Evolutionary conservation across 2,113 vertebrate genomes (phyloP).

Genomic region (Notarius quadriscutis): DNA sequence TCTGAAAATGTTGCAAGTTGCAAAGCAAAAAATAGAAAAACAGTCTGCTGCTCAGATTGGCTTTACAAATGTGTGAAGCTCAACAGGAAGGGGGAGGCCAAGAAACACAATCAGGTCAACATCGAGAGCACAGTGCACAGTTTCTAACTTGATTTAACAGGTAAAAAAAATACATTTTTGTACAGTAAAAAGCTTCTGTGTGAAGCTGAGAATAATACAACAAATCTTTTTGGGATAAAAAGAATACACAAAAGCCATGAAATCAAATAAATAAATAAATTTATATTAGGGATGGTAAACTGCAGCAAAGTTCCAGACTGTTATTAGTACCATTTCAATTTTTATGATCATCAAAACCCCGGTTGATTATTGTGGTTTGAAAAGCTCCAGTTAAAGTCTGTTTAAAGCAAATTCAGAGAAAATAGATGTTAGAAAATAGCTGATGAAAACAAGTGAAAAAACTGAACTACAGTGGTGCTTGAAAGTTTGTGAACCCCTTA

Average conservation of each 20-base stretch:
- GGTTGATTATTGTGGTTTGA: too few species aligned
- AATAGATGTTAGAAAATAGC: too few species aligned
- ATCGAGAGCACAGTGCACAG: not conserved
- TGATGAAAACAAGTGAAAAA: too few species aligned
- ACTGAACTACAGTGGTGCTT: too few species aligned
- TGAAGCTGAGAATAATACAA: not conserved
- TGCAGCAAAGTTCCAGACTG: too few species aligned
- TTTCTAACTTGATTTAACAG: not conserved
- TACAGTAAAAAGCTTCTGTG: not conserved
- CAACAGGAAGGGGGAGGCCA: not conserved
- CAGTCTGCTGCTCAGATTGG: not conserved
- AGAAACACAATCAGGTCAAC: not conserved
- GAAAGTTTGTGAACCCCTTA: too few species aligned
- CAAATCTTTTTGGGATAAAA: not conserved
- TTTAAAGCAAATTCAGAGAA: too few species aligned
- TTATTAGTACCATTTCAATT: too few species aligned
- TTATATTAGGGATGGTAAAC: not conserved
- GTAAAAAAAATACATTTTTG: not conserved
- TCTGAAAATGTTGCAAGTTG: constrained; percentile 22
- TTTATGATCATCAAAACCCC: too few species aligned
- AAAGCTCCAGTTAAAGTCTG: too few species aligned
- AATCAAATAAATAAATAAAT: too few species aligned
- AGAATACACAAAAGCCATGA: too few species aligned
- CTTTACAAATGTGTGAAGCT: constrained; percentile 31
- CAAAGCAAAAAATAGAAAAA: not conserved